A percentile compares a stretch with the other conserved stretches of the same genome.
These are phyloP conservation scores for Siniperca chuatsi DNA, from an alignment of 2,113 vertebrate species.

Conservation along the genomic window DNA sequence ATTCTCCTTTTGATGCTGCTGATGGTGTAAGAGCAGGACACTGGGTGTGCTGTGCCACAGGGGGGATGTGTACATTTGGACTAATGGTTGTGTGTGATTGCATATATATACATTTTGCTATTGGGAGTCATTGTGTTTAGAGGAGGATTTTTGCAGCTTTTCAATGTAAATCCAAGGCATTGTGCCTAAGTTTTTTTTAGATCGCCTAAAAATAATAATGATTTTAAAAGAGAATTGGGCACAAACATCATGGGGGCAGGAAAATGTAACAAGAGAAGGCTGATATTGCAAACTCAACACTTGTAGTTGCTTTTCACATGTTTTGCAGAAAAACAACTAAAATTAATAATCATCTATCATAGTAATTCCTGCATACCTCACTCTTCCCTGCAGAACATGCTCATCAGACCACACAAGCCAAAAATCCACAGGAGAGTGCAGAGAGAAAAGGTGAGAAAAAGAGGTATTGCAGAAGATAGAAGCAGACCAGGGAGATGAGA, in stretches of 20 bases:
- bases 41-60: slow-evolving; percentile 27
- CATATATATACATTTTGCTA: neutral
- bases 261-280: neutral
- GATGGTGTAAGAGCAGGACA: slow-evolving; percentile 60
- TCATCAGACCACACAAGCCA: slow-evolving; percentile 58
- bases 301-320: neutral
- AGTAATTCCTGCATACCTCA: neutral
- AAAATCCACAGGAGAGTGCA: neutral
- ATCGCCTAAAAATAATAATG: too few species aligned
- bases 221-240: neutral
- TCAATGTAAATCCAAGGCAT: neutral
- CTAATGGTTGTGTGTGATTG: slow-evolving; percentile 21
- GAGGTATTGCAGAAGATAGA: too few species aligned
- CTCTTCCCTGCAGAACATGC: neutral
- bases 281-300: neutral
- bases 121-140: neutral
- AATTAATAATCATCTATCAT: neutral
- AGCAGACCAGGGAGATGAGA: too few species aligned
- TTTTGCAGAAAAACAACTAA: neutral
- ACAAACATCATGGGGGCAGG: neutral
- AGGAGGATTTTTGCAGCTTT: neutral
- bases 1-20: slow-evolving; percentile 66
- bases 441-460: too few species aligned
- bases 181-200: neutral
- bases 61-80: slow-evolving; percentile 28